Conservation (phyloP, 2,797 vertebrate genomes). For the Myripristis murdjan region DNA sequence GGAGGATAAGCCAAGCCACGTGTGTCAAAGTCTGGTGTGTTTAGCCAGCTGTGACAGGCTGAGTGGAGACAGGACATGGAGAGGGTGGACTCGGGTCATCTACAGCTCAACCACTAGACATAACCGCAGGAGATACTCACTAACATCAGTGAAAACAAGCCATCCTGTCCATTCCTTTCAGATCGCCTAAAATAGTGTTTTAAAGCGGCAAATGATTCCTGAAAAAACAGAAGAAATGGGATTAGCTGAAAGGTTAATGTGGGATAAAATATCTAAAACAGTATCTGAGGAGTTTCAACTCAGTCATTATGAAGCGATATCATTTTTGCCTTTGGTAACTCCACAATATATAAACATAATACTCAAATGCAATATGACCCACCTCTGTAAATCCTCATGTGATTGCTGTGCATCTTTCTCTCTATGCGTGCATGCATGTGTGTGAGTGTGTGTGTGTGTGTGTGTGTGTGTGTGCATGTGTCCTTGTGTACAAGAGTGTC, state of each 20-base stretch:
- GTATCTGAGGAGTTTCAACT: slow-evolving; percentile 4
- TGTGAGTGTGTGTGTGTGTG: too few species aligned
- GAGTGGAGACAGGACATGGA: slow-evolving; percentile 25
- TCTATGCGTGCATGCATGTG: too few species aligned
- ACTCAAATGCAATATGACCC: neutral
- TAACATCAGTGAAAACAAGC: neutral
- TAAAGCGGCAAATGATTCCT: neutral
- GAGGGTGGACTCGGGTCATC: slow-evolving; percentile 12
- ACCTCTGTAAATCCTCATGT: slow-evolving; percentile 21
- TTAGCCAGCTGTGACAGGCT: slow-evolving; percentile 30
- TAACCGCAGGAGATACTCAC: slow-evolving; percentile 10
- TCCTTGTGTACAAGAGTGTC: slow-evolving; percentile 16
- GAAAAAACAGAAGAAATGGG: neutral
- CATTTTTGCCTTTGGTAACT: slow-evolving; percentile 13
- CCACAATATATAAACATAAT: neutral
- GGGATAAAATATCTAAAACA: neutral
- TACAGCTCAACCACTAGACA: slow-evolving; percentile 15
- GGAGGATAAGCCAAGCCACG: slow-evolving; percentile 26
- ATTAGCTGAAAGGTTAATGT: neutral
- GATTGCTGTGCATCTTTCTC: neutral
- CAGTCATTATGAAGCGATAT: slow-evolving; percentile 8
- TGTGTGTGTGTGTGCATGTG: neutral
- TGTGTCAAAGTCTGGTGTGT: slow-evolving; percentile 21
- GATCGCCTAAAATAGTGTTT: neutral
- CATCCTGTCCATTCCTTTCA: neutral